A percentile compares a stretch with the other conserved stretches of the same genome.
phyloP scores from a whole-genome alignment of 1,140 invertebrate genomes.

The Lepidurus apus region DNA sequence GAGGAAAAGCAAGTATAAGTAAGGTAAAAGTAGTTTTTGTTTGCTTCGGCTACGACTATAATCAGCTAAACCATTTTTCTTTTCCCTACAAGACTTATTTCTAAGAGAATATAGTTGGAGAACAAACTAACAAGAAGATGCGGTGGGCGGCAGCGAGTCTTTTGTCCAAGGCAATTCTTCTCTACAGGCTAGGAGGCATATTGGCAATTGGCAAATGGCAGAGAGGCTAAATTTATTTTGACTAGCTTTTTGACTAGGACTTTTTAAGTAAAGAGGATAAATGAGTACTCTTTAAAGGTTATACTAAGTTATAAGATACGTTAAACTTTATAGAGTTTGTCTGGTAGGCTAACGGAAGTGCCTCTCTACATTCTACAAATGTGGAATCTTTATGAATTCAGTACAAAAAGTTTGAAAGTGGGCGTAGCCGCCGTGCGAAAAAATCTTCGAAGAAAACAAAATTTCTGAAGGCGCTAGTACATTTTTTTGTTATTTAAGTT shows the following conservation, averaged over 20 bases:
- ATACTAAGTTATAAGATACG: background rate
- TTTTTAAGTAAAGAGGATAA: background rate
- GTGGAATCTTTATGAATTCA: constrained; percentile 18
- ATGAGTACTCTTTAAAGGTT: background rate
- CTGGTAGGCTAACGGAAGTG: background rate
- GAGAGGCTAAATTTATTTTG: background rate
- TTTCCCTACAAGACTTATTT: background rate
- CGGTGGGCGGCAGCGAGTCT: constrained; percentile 19
- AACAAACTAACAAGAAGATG: background rate
- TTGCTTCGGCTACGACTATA: too few species aligned
- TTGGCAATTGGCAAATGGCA: background rate
- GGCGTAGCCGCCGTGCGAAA: background rate
- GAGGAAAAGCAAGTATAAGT: background rate
- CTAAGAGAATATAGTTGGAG: background rate
- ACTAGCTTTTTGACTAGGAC: background rate
- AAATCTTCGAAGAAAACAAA: background rate
- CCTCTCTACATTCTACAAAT: background rate
- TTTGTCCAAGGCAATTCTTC: constrained; percentile 16
- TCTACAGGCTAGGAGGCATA: constrained; percentile 18
- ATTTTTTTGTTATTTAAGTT: background rate
- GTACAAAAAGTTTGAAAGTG: background rate
- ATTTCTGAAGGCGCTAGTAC: constrained; percentile 9
- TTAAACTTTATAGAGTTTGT: background rate
- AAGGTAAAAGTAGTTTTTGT: background rate
- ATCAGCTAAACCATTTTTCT: background rate